Percentiles rank a stretch among this genome's conserved stretches.
Conservation (phyloP, 1,140 invertebrate genomes). For the Eueides isabella region DNA sequence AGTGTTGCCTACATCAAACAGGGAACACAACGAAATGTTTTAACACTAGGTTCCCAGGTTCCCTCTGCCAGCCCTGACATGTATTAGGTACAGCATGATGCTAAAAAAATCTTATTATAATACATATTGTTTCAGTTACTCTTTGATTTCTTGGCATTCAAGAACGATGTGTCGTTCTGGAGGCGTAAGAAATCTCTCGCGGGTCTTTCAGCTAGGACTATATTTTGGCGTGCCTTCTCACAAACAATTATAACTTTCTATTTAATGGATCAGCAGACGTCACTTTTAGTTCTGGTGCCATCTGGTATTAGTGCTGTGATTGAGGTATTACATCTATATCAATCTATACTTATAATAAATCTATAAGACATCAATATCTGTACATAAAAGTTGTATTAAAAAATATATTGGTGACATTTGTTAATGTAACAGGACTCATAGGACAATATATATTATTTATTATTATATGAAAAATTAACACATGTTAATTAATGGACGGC, state of each 20-base stretch:
- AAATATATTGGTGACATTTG: too few species aligned
- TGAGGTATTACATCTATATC: slow-evolving; percentile 86
- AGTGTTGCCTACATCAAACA: slow-evolving; percentile 47
- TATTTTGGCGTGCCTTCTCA: slow-evolving; percentile 96
- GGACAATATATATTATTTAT: too few species aligned
- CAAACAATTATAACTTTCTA: slow-evolving; percentile 97
- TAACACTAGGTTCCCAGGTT: too few species aligned
- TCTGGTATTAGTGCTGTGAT: slow-evolving; percentile 93
- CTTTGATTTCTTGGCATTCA: slow-evolving; percentile 98
- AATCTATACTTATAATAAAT: too few species aligned
- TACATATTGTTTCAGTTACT: slow-evolving; percentile 87
- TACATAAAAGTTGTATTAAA: too few species aligned
- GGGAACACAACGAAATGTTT: too few species aligned
- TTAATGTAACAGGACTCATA: too few species aligned
- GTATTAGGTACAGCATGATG: too few species aligned
- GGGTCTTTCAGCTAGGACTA: slow-evolving; percentile 93
- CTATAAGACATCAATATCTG: too few species aligned
- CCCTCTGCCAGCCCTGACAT: too few species aligned
- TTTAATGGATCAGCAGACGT: slow-evolving; percentile 95
- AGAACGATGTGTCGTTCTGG: slow-evolving; percentile 99
- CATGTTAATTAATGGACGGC: too few species aligned
- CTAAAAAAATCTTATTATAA: slow-evolving; percentile 89
- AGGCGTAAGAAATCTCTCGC: slow-evolving; percentile 90
- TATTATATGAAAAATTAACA: too few species aligned
- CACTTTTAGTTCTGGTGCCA: slow-evolving; percentile 94